Percentiles rank a stretch among this genome's conserved stretches.
Evolutionary conservation across 2,888 invertebrate species (phyloP).

Genomic region (Nephrotoma guestfalica): DNA sequence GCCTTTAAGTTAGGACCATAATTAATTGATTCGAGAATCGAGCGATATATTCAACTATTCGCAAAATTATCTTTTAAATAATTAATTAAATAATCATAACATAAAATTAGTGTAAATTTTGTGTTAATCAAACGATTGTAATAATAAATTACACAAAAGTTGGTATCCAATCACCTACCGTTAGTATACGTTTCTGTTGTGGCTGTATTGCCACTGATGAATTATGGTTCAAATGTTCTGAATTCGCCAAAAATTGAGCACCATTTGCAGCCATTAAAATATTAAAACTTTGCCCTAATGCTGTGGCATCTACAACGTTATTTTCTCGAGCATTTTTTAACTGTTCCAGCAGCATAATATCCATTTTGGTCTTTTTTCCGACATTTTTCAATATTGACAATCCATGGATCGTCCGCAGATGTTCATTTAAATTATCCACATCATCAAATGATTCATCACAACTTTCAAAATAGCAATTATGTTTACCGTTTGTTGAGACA

Average conservation of each 20-base stretch:
- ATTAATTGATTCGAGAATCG: too few relatives aligned
- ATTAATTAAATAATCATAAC: too few relatives aligned
- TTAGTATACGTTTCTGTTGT: background rate
- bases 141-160: background rate
- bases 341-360: constrained; percentile 7
- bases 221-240: background rate
- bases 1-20: too few relatives aligned
- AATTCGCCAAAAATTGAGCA: background rate
- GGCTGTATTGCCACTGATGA: background rate
- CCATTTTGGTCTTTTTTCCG: constrained; percentile 7
- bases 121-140: too few relatives aligned
- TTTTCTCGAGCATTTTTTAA: constrained; percentile 6
- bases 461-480: constrained; percentile 18
- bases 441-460: constrained; percentile 8
- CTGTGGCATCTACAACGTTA: background rate
- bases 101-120: too few relatives aligned
- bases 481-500: constrained; percentile 22
- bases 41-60: too few relatives aligned
- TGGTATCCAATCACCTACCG: background rate
- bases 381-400: constrained; percentile 7
- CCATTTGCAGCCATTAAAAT: constrained; percentile 2
- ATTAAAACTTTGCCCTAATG: constrained; percentile 2
- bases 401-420: constrained; percentile 7
- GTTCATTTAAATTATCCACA: constrained; percentile 5
- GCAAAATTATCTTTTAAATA: too few relatives aligned